These are phyloP conservation scores for Sphyrna mokarran DNA, from an alignment of 2,113 vertebrate species.

Conservation along the genomic window DNA sequence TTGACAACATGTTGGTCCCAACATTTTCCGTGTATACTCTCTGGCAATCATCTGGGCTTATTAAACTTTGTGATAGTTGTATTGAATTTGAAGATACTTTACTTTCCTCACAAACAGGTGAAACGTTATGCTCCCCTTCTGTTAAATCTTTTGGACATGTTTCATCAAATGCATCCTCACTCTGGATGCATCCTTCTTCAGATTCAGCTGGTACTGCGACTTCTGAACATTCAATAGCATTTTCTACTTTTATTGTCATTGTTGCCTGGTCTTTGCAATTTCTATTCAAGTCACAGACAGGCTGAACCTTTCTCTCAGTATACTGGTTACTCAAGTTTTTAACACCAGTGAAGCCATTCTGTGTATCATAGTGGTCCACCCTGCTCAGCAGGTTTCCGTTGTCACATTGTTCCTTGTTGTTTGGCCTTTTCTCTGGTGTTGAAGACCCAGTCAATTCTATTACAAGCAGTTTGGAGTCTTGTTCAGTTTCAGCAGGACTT, in stretches of 20 bases:
- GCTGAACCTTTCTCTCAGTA: not conserved
- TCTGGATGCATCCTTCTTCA: not conserved
- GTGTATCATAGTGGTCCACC: constrained; percentile 4
- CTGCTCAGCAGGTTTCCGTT: constrained; percentile 14
- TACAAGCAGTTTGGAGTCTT: not conserved
- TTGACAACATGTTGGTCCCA: not conserved
- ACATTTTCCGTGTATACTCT: not conserved
- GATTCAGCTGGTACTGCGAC: not conserved
- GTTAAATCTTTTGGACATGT: not conserved
- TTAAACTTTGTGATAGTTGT: not conserved
- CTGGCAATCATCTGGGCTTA: not conserved
- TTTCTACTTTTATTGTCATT: constrained; percentile 19
- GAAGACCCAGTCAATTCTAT: not conserved
- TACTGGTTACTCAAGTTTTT: not conserved
- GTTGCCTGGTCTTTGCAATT: constrained; percentile 19
- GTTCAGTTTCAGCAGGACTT: constrained; percentile 27
- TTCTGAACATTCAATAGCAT: not conserved
- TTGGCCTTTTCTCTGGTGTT: not conserved
- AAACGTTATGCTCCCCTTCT: constrained; percentile 16
- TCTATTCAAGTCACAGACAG: not conserved
- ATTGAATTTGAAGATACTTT: not conserved
- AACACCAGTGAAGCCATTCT: constrained; percentile 18
- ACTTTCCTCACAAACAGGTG: not conserved
- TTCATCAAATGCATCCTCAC: not conserved
- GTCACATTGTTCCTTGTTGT: not conserved